Percentiles rank a stretch among this genome's conserved stretches.
Conservation (phyloP, 2,888 invertebrate genomes). For the Ptychoptera contaminata region DNA sequence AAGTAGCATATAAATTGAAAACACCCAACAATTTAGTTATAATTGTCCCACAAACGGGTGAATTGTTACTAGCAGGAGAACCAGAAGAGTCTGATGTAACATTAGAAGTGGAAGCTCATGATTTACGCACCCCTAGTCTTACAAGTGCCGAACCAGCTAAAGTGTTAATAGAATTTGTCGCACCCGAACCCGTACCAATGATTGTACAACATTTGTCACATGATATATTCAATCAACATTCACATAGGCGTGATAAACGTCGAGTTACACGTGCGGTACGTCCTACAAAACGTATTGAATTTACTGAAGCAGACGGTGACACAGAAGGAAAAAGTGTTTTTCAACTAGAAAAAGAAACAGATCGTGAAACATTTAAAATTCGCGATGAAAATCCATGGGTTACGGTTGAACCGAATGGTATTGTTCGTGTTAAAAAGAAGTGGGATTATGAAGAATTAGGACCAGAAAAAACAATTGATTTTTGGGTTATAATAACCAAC, state of each 20-base stretch:
- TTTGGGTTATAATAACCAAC: slow-evolving; percentile 89
- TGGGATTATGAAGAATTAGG: slow-evolving; percentile 94
- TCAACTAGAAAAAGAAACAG: slow-evolving; percentile 80
- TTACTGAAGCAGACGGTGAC: slow-evolving; percentile 80
- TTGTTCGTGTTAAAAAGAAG: slow-evolving; percentile 86
- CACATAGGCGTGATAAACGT: slow-evolving; percentile 53
- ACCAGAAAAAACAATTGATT: slow-evolving; percentile 88
- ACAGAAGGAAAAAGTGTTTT: slow-evolving; percentile 78
- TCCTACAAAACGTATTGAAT: slow-evolving; percentile 85
- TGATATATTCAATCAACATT: slow-evolving; percentile 30
- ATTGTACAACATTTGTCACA: slow-evolving; percentile 39
- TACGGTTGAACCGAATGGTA: slow-evolving; percentile 79
- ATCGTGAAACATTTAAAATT: slow-evolving; percentile 83
- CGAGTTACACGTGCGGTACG: slow-evolving; percentile 80
- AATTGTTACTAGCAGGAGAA: slow-evolving; percentile 67
- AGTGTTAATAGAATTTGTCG: slow-evolving; percentile 57
- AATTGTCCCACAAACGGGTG: slow-evolving; percentile 86
- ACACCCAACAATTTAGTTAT: slow-evolving; percentile 70
- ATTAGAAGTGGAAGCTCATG: slow-evolving; percentile 68
- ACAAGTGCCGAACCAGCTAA: slow-evolving; percentile 55
- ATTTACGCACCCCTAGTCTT: slow-evolving; percentile 57
- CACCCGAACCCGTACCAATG: slow-evolving; percentile 39
- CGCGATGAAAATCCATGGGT: slow-evolving; percentile 91
- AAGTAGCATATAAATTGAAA: slow-evolving; percentile 70
- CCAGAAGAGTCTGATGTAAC: slow-evolving; percentile 52